Evolutionary conservation across 2,888 invertebrate genomes (phyloP).

Genomic region (Drosophila subsilvestris): DNA sequence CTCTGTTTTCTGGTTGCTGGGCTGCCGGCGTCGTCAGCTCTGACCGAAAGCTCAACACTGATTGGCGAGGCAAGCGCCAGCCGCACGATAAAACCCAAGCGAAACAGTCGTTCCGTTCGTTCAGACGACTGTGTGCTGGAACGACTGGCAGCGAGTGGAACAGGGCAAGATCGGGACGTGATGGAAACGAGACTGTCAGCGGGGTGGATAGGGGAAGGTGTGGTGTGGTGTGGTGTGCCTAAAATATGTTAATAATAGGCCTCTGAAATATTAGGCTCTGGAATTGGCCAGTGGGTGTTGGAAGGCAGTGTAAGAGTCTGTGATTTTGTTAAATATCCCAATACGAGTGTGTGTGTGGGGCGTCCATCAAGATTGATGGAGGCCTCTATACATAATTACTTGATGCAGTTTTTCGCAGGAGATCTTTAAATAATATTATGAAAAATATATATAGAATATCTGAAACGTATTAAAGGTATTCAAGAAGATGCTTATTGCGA

Average conservation of each 20-base stretch:
- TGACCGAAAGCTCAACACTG: slow-evolving; percentile 72
- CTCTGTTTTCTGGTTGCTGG: slow-evolving; percentile 13
- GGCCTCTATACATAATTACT: not conserved
- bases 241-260: slow-evolving; percentile 64
- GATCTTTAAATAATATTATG: not conserved
- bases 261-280: slow-evolving; percentile 42
- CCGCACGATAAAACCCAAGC: slow-evolving; percentile 50
- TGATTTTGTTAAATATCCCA: not conserved
- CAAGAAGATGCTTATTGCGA: no score
- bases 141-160: slow-evolving; percentile 29
- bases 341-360: not conserved
- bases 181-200: slow-evolving; percentile 20
- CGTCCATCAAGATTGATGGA: not conserved
- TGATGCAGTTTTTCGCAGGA: not conserved
- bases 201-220: not conserved
- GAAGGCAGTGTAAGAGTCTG: not conserved
- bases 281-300: slow-evolving; percentile 35
- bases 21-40: slow-evolving; percentile 49
- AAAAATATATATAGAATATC: not conserved
- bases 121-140: slow-evolving; percentile 2
- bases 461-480: no score
- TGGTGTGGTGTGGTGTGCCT: no score
- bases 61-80: slow-evolving; percentile 53
- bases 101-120: slow-evolving; percentile 13
- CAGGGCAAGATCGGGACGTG: slow-evolving; percentile 13